Evolutionary conservation across 2,797 vertebrate species (phyloP).

Genomic region (Sebastes matsubarae): DNA sequence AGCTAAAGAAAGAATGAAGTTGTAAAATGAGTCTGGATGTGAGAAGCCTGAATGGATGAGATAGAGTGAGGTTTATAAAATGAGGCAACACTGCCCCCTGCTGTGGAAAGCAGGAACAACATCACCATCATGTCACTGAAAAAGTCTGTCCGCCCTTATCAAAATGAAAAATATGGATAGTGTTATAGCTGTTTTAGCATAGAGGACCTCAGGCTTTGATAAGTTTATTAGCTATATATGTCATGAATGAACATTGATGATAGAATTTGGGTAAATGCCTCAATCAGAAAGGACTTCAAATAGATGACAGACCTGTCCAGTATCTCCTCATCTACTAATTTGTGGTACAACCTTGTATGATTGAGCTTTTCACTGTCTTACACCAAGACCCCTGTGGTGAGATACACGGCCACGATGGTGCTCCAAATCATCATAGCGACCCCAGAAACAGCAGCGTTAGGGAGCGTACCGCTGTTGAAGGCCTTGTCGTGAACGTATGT

Average conservation of each 20-base stretch:
- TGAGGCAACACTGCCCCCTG: constrained; percentile 50
- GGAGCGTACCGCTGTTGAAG: constrained; percentile 31
- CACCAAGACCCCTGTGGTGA: constrained; percentile 3
- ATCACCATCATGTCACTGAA: not conserved
- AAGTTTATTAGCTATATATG: not conserved
- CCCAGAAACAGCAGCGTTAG: not conserved
- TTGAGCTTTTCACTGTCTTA: not conserved
- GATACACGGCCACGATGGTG: not conserved
- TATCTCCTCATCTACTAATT: not conserved
- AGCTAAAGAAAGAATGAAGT: not conserved
- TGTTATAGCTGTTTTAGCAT: not conserved
- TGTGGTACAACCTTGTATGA: not conserved
- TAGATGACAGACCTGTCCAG: not conserved
- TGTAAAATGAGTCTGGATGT: not conserved
- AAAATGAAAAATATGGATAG: not conserved
- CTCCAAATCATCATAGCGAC: constrained; percentile 20
- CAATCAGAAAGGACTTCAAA: not conserved
- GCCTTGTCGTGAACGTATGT: constrained; percentile 73
- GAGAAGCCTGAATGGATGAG: not conserved
- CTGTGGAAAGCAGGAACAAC: constrained; percentile 12
- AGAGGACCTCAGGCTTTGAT: not conserved
- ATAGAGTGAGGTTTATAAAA: not conserved
- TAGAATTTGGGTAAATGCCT: not conserved
- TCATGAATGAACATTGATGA: not conserved
- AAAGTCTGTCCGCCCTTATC: not conserved